Conservation (phyloP, 2,888 invertebrate genomes). For the Ochropleura leucogaster region DNA sequence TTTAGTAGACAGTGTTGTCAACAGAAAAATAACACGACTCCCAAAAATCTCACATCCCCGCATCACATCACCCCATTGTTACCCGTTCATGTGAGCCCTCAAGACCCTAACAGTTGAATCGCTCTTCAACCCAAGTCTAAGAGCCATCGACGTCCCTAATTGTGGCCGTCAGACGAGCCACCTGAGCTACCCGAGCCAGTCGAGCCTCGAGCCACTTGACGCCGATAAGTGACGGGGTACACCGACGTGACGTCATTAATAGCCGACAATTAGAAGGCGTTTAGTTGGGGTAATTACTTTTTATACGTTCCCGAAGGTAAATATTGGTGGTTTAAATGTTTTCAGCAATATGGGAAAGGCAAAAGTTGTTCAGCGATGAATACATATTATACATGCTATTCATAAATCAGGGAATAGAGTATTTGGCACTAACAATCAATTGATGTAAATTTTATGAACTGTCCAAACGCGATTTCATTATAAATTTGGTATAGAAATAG, state of each 20-base stretch:
- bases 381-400: background rate
- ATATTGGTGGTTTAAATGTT: background rate
- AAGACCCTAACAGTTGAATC: conserved; percentile 56
- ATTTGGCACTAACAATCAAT: no score
- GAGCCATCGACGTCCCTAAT: conserved; percentile 59
- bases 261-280: conserved; percentile 38
- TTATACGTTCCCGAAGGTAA: conserved; percentile 14
- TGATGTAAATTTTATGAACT: no score
- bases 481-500: no score
- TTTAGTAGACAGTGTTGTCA: background rate
- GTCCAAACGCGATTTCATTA: no score
- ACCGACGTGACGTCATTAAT: conserved; percentile 47
- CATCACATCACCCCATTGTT: conserved; percentile 31
- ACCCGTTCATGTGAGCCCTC: conserved; percentile 16
- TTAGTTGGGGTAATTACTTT: conserved; percentile 43
- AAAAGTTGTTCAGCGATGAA: background rate
- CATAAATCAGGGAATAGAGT: background rate
- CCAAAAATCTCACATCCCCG: conserved; percentile 8
- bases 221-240: conserved; percentile 58
- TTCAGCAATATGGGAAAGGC: background rate
- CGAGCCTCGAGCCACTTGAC: conserved; percentile 55
- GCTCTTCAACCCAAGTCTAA: conserved; percentile 51
- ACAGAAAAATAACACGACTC: background rate
- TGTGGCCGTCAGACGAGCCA: conserved; percentile 57
- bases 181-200: conserved; percentile 44